These are phyloP conservation scores for Harlomillsia oculata DNA, from an alignment of 1,140 invertebrate genomes.

Conservation along the genomic window DNA sequence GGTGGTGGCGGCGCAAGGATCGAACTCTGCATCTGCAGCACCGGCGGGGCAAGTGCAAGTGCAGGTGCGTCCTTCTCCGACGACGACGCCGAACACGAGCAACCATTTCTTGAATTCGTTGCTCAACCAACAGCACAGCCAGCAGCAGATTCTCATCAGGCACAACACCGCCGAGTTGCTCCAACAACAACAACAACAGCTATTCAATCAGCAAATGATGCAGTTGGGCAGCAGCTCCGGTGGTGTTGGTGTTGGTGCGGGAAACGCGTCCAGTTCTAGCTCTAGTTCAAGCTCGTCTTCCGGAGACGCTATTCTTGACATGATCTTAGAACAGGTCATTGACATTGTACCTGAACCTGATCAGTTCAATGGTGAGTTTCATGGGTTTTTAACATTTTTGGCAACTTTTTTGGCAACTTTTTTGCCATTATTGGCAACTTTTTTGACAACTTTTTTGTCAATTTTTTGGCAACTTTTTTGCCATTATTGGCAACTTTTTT, in stretches of 20 bases:
- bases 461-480: slow-evolving; percentile 1
- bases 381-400: too few species aligned
- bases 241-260: too few species aligned
- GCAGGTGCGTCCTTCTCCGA: too few species aligned
- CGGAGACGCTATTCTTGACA: slow-evolving; percentile 63
- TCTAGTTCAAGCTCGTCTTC: too few species aligned
- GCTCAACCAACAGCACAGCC: slow-evolving; percentile 34
- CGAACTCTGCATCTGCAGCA: too few species aligned
- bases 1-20: too few species aligned
- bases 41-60: too few species aligned
- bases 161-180: slow-evolving; percentile 26
- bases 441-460: neutral
- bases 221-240: too few species aligned
- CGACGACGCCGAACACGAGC: too few species aligned
- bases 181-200: slow-evolving; percentile 26
- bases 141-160: neutral
- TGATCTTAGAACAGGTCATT: slow-evolving; percentile 73
- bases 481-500: neutral
- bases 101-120: slow-evolving; percentile 20
- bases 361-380: slow-evolving; percentile 11
- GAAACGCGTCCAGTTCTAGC: too few species aligned
- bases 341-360: slow-evolving; percentile 57
- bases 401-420: too few species aligned
- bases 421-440: too few species aligned
- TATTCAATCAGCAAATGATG: neutral